Evolutionary conservation across 2,797 vertebrate genomes (phyloP).

Genomic region (Manis crassicaudata): DNA sequence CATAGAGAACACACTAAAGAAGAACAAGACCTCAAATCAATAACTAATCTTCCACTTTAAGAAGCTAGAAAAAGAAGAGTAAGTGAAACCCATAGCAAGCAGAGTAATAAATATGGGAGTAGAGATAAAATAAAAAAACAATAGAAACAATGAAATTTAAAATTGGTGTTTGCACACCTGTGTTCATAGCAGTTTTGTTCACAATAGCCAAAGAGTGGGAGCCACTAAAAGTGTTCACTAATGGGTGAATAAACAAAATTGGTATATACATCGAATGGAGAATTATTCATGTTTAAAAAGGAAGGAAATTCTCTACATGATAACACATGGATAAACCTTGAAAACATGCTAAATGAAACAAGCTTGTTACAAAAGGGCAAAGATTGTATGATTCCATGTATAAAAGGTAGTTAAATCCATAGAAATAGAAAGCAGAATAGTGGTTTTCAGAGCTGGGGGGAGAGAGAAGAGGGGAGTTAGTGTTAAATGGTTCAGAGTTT

Average conservation of each 20-base stretch:
- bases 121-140: neutral
- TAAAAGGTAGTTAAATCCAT: neutral
- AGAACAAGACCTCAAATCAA: neutral
- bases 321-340: neutral
- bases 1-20: too few relatives aligned
- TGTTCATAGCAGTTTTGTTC: neutral
- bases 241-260: neutral
- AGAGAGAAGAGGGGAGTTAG: neutral
- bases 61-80: neutral
- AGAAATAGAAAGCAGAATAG: neutral
- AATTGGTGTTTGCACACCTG: neutral
- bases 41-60: neutral
- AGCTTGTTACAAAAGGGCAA: neutral
- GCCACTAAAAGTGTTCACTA: neutral
- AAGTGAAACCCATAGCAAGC: neutral
- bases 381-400: neutral
- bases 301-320: neutral
- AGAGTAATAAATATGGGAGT: neutral
- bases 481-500: neutral
- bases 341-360: slow-evolving; percentile 2
- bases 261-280: neutral
- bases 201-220: neutral
- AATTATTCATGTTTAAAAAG: neutral
- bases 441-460: neutral
- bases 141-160: neutral